Evolutionary conservation across 2,888 invertebrate species (phyloP).

Genomic region (Aethes cnicana): DNA sequence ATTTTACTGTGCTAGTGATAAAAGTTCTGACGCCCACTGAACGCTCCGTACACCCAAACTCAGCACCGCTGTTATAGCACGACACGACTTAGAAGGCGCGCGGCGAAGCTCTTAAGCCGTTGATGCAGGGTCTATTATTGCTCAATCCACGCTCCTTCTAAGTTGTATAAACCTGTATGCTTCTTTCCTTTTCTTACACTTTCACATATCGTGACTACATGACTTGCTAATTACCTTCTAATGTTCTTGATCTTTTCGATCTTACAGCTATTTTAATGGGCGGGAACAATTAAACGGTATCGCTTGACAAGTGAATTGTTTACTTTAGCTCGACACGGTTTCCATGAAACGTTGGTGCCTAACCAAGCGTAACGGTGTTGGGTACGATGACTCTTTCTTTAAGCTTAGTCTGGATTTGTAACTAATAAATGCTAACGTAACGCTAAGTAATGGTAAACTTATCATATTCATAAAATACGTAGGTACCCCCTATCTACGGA

Average conservation of each 20-base stretch:
- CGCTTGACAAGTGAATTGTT: conserved; percentile 4
- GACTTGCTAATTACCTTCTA: conserved; percentile 1
- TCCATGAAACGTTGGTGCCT: conserved; percentile 3
- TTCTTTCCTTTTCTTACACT: conserved; percentile 13
- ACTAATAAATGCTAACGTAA: too few species aligned
- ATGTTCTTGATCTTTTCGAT: conserved; percentile 7
- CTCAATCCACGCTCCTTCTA: too few species aligned
- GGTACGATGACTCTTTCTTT: not conserved
- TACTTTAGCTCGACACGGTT: conserved; percentile 5
- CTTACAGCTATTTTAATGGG: conserved; percentile 1
- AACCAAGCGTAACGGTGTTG: conserved; percentile 9
- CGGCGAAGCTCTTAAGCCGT: too few species aligned
- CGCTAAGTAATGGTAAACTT: too few species aligned
- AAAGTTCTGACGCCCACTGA: too few species aligned
- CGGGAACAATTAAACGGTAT: not conserved
- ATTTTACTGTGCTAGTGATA: too few species aligned
- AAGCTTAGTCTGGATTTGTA: not conserved
- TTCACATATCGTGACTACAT: conserved; percentile 9
- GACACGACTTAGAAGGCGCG: too few species aligned
- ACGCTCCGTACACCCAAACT: conserved; percentile 6
- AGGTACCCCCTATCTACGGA: too few species aligned
- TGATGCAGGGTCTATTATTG: too few species aligned
- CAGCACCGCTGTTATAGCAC: conserved; percentile 10
- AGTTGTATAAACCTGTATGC: too few species aligned
- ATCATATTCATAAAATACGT: too few species aligned